phyloP scores from a whole-genome alignment of 1,140 invertebrate species.

The Octopus sinensis region DNA sequence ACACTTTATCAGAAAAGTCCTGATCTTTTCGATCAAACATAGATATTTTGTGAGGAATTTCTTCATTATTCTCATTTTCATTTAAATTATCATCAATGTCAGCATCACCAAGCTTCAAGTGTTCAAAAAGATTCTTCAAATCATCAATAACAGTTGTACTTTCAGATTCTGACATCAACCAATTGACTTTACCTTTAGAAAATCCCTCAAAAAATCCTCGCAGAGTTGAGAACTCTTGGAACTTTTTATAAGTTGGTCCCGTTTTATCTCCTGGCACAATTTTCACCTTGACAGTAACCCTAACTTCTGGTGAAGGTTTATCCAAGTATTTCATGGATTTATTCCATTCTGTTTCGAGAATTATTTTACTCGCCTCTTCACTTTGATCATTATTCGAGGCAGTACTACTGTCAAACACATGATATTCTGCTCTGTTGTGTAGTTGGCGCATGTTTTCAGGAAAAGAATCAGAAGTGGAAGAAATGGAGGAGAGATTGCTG shows the following conservation, averaged over 20 bases:
- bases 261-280: constrained; percentile 15
- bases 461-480: neutral
- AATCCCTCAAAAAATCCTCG: constrained; percentile 18
- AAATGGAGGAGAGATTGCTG: neutral
- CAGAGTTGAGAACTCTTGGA: neutral
- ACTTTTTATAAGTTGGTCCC: neutral
- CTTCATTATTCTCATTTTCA: constrained; percentile 17
- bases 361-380: neutral
- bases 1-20: constrained; percentile 45
- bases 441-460: neutral
- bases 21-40: constrained; percentile 35
- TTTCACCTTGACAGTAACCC: constrained; percentile 29
- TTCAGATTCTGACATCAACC: constrained; percentile 25
- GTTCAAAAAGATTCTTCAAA: constrained; percentile 29
- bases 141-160: constrained; percentile 22
- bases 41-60: neutral
- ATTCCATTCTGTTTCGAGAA: constrained; percentile 34
- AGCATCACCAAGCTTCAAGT: constrained; percentile 18
- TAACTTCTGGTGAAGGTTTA: constrained; percentile 31
- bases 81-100: constrained; percentile 13
- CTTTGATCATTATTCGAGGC: neutral
- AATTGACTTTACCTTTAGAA: constrained; percentile 32
- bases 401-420: neutral
- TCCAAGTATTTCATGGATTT: constrained; percentile 29
- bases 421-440: neutral